phyloP scores from a whole-genome alignment of 2,888 invertebrate species.

The Ophion ventricosus region DNA sequence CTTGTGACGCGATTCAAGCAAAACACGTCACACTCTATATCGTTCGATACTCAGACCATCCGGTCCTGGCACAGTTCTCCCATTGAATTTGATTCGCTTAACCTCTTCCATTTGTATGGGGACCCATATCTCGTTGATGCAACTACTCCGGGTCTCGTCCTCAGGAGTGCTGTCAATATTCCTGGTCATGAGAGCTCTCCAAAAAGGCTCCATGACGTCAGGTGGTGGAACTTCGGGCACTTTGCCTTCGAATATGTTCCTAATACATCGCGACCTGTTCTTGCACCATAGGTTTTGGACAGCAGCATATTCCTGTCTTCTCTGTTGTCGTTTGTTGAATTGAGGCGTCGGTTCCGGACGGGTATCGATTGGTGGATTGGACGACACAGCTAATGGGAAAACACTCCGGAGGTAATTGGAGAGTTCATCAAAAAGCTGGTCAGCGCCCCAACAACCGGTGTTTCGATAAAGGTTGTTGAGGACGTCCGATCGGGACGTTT shows the following conservation, averaged over 20 bases:
- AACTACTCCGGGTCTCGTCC: no score
- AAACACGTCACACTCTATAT: no score
- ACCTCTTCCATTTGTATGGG: not conserved
- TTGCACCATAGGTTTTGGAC: not conserved
- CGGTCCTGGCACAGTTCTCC: not conserved
- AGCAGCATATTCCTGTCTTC: not conserved
- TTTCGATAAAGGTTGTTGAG: not conserved
- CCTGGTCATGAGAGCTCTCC: conserved; percentile 4
- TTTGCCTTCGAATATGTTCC: not conserved
- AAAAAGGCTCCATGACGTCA: conserved; percentile 12
- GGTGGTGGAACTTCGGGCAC: not conserved
- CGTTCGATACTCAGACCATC: not conserved
- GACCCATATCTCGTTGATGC: not conserved
- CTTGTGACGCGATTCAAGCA: no score
- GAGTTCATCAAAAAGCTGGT: not conserved
- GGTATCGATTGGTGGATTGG: not conserved
- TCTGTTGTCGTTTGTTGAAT: not conserved
- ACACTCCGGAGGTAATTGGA: not conserved
- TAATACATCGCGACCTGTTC: not conserved
- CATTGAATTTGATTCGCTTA: not conserved
- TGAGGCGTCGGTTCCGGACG: not conserved
- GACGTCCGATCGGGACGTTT: not conserved
- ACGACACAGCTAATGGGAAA: not conserved
- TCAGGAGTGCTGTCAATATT: not conserved
- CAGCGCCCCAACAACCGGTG: not conserved